Evolutionary conservation across 2,888 invertebrate species (phyloP), one percentile per base, ranked within the genome.

Genomic region (Pheosia gnoma): DNA sequence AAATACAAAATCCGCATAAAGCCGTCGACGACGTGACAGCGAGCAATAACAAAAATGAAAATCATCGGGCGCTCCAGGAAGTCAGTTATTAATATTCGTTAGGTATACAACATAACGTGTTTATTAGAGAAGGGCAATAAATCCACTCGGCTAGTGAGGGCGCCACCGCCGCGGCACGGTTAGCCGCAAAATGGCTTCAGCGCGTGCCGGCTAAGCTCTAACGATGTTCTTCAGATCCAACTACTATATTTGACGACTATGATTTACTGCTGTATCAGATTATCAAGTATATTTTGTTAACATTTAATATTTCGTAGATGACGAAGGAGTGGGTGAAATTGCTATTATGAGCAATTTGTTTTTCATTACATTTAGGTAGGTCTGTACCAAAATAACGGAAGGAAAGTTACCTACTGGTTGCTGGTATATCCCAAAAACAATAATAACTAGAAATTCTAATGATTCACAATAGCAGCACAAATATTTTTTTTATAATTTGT

Each of bases 21-120:
- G 77, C 71, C 72, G 60, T 63, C 71, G 79, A 77, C 80, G 80
- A 81, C 74, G 83, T 80, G 83, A 81, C 82, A 82, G 86, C 78
- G 81, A 72, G 78, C 80, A 82, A 86, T 85, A 85, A 82, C 81
- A 82, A 81, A 85, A 86, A 85, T 83, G 84, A 85, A 83, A 83
- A 81, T 84, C 84, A 85, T 86, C 78, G 83, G 78, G 78, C 76
- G 80, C 77, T 74, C 75, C 82, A 80, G 83, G 84, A 87, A 84
- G 82, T 79, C 67, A 67, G 87, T 86, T 90, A 91, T 91, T 90
- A 91, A 91, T 91, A 90, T 91, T 90, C 89, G 86, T 89, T 89
- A 88, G 84, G 82, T 83, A 80, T 79, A 81, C 81, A 80, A 78
- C 80, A 83, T 83, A 87, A 91, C 88, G 89, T 90, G 90, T 91